phyloP scores from a whole-genome alignment of 2,113 vertebrate genomes.

The Calyptomena viridis region DNA sequence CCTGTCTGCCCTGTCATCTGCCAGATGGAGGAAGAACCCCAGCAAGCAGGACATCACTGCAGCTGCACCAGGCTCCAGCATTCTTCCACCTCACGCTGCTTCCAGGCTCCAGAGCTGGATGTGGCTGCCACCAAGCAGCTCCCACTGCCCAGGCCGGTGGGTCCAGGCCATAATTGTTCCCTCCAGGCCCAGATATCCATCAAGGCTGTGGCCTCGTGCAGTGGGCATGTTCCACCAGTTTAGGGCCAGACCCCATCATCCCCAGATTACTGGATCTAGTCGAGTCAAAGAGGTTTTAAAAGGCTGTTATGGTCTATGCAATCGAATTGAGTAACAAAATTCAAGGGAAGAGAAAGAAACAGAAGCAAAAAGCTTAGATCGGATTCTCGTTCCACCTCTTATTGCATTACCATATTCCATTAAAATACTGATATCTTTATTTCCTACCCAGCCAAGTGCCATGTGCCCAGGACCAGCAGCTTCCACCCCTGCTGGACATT shows the following conservation, averaged over 20 bases:
- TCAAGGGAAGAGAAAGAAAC: background rate
- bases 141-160: background rate
- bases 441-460: background rate
- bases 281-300: background rate
- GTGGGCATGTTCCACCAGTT: rapidly evolving
- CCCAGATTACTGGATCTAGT: too few species aligned
- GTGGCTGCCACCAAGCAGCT: background rate
- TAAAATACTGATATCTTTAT: background rate
- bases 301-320: background rate
- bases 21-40: background rate
- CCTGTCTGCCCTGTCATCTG: background rate
- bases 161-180: background rate
- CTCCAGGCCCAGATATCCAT: background rate
- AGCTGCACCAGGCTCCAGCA: background rate
- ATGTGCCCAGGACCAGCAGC: background rate
- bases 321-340: background rate
- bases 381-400: background rate
- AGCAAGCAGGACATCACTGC: rapidly evolving
- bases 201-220: rapidly evolving
- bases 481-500: too few species aligned
- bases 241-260: background rate
- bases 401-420: too few species aligned
- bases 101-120: rapidly evolving
- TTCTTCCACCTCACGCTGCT: background rate
- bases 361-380: background rate